Conservation (phyloP, 2,888 invertebrate genomes). For the Eustalomyia histrio region DNA sequence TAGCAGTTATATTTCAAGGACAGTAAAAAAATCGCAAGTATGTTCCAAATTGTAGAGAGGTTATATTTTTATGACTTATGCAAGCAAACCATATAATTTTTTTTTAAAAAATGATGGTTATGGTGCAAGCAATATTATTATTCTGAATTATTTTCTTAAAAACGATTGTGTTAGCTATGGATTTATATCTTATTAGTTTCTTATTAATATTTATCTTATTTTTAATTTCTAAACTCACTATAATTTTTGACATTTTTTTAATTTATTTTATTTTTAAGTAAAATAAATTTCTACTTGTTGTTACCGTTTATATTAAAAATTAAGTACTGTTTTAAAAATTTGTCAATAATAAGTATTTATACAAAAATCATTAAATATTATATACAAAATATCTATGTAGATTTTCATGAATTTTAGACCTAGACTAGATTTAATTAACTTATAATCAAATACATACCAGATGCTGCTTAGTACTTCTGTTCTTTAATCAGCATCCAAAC, state of each 20-base stretch:
- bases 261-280: background rate
- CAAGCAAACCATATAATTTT: too few relatives aligned
- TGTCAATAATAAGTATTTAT: background rate
- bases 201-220: too few relatives aligned
- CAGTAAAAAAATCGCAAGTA: too few relatives aligned
- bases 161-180: too few relatives aligned
- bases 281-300: background rate
- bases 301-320: background rate
- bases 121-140: too few relatives aligned
- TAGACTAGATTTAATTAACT: background rate
- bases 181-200: too few relatives aligned
- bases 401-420: background rate
- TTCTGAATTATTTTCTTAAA: too few relatives aligned
- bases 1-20: too few relatives aligned
- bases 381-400: background rate
- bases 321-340: background rate
- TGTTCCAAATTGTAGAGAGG: too few relatives aligned
- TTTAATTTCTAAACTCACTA: conserved; percentile 17
- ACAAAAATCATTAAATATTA: background rate
- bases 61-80: too few relatives aligned
- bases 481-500: background rate
- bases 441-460: background rate
- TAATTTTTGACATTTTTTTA: conserved; percentile 10
- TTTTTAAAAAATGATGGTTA: too few relatives aligned
- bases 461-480: background rate